These are phyloP conservation scores for Crocuta crocuta DNA, from an alignment of 2,113 vertebrate species.

Conservation along the genomic window DNA sequence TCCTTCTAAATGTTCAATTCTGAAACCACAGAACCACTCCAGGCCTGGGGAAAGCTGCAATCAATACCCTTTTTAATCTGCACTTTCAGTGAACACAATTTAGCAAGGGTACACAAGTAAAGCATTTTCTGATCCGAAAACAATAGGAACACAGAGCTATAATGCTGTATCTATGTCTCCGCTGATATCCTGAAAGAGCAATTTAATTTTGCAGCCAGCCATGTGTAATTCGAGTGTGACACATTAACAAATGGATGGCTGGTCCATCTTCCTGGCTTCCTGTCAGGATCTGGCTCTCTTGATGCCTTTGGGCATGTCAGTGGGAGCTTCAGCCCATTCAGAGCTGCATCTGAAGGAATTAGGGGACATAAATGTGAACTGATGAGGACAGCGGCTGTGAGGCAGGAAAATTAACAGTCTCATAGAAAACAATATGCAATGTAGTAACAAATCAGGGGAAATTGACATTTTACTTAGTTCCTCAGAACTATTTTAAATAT, in stretches of 20 bases:
- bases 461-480: conserved; percentile 62
- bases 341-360: conserved; percentile 65
- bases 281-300: conserved; percentile 72
- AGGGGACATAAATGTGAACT: conserved; percentile 51
- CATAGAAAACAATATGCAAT: conserved; percentile 63
- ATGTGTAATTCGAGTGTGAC: conserved; percentile 72
- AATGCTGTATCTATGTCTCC: conserved; percentile 75
- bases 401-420: conserved; percentile 64
- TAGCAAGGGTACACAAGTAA: conserved; percentile 70
- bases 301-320: conserved; percentile 43
- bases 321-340: conserved; percentile 56
- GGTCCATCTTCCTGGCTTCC: conserved; percentile 66
- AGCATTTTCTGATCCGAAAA: conserved; percentile 72
- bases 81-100: conserved; percentile 67
- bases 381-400: conserved; percentile 17
- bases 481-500: conserved; percentile 67
- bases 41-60: conserved; percentile 47
- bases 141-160: conserved; percentile 67
- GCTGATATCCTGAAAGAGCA: conserved; percentile 73
- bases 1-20: conserved; percentile 20
- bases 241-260: conserved; percentile 78
- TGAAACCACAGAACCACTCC: conserved; percentile 66
- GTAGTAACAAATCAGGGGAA: conserved; percentile 58
- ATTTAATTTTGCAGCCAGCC: conserved; percentile 73
- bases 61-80: conserved; percentile 78